Conservation (phyloP, 2,113 vertebrate genomes). For the Hippolais icterina region DNA sequence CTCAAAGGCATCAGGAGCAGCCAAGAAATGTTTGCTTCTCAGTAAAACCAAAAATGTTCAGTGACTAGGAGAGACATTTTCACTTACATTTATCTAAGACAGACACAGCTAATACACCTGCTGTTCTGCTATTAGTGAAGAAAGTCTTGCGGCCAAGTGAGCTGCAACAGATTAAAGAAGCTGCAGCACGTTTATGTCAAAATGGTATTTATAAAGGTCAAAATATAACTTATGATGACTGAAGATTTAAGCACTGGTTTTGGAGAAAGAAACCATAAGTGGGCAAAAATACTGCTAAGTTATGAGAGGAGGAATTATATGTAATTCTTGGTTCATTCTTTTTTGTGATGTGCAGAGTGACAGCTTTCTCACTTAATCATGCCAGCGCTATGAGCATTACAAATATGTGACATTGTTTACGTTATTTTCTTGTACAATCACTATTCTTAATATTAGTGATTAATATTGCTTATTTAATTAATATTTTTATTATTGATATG, state of each 20-base stretch:
- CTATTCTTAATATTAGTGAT: neutral
- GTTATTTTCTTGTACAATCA: neutral
- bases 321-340: neutral
- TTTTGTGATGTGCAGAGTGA: neutral
- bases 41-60: neutral
- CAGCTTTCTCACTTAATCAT: neutral
- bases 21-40: neutral
- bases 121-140: neutral
- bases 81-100: neutral
- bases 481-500: neutral
- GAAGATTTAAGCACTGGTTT: neutral
- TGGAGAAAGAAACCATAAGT: neutral
- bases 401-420: neutral
- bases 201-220: constrained; percentile 17
- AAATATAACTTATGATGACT: neutral
- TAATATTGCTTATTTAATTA: too few relatives aligned
- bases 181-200: neutral
- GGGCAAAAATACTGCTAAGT: neutral
- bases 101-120: neutral
- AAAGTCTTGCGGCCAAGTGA: neutral
- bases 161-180: constrained; percentile 3
- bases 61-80: neutral
- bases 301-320: neutral
- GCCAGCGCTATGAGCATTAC: neutral
- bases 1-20: neutral